Percentiles rank a stretch among this genome's conserved stretches.
These are phyloP conservation scores for Athalia cordata DNA, from an alignment of 2,888 invertebrate genomes.

Conservation along the genomic window DNA sequence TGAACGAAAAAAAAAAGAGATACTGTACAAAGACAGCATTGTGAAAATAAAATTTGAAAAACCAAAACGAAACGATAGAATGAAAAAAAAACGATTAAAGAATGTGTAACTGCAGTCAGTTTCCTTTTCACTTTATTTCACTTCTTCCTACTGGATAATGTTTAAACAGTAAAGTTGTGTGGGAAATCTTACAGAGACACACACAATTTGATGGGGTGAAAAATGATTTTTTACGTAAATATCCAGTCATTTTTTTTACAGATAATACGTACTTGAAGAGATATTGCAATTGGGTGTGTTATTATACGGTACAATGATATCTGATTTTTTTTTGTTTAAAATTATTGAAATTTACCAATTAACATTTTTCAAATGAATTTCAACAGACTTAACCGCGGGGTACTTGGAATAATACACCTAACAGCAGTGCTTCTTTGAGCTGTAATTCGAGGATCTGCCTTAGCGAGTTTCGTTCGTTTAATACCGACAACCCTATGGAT, in stretches of 20 bases:
- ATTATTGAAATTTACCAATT: neutral
- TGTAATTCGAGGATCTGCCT: constrained; percentile 15
- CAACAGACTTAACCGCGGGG: constrained; percentile 31
- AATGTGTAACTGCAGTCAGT: constrained; percentile 29
- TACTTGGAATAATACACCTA: constrained; percentile 42
- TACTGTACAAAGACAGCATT: constrained; percentile 1
- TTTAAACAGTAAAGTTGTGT: neutral
- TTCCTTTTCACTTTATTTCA: constrained; percentile 29
- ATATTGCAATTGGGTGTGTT: constrained; percentile 43
- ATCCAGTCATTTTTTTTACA: neutral
- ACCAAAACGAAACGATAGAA: too few relatives aligned
- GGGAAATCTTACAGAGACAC: too few relatives aligned
- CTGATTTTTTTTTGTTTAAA: neutral
- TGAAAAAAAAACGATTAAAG: constrained; percentile 5
- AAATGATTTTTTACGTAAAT: neutral
- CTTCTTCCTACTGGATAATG: neutral
- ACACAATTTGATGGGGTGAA: neutral
- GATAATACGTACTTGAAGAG: constrained; percentile 29
- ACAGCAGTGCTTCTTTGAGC: constrained; percentile 45
- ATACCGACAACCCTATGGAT: constrained; percentile 1
- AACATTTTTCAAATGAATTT: constrained; percentile 34
- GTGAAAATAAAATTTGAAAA: constrained; percentile 31
- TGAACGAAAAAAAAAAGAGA: neutral
- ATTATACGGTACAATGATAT: constrained; percentile 16
- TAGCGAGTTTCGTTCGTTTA: constrained; percentile 20